Evolutionary conservation across 2,888 invertebrate species (phyloP).

Genomic region (Unio delphinus): DNA sequence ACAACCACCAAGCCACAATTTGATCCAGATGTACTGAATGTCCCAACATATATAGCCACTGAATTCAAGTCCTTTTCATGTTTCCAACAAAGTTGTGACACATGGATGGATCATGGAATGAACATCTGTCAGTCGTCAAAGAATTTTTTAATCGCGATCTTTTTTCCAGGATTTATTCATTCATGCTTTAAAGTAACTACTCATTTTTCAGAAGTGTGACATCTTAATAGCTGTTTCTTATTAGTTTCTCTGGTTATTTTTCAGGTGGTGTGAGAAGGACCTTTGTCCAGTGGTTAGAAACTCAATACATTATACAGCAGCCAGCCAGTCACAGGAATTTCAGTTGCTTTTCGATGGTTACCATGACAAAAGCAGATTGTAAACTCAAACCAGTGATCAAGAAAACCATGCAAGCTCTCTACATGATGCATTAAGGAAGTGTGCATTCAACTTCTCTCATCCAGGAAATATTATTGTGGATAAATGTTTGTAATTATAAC

Average conservation of each 20-base stretch:
- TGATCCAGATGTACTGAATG: no score
- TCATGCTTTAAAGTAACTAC: not conserved
- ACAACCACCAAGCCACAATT: no score
- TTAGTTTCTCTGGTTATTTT: not conserved
- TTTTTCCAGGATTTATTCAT: not conserved
- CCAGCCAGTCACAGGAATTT: constrained; percentile 19
- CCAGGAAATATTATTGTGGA: no score
- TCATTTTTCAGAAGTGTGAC: not conserved
- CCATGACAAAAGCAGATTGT: constrained; percentile 18
- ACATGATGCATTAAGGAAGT: no score
- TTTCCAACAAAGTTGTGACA: no score
- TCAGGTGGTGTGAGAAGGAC: constrained; percentile 56
- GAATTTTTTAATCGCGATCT: not conserved
- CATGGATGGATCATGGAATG: no score
- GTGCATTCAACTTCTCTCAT: no score
- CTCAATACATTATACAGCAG: not conserved
- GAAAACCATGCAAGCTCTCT: no score
- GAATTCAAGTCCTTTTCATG: no score
- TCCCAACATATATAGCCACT: no score
- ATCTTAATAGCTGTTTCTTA: not conserved
- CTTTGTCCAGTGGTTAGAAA: constrained; percentile 37
- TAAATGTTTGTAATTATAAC: no score
- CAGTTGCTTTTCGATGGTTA: constrained; percentile 51
- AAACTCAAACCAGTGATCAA: not conserved
- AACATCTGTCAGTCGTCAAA: no score